A percentile compares a stretch with the other conserved stretches of the same genome.
These are phyloP conservation scores for Eretmocerus hayati DNA, from an alignment of 2,888 invertebrate species.

Conservation along the genomic window DNA sequence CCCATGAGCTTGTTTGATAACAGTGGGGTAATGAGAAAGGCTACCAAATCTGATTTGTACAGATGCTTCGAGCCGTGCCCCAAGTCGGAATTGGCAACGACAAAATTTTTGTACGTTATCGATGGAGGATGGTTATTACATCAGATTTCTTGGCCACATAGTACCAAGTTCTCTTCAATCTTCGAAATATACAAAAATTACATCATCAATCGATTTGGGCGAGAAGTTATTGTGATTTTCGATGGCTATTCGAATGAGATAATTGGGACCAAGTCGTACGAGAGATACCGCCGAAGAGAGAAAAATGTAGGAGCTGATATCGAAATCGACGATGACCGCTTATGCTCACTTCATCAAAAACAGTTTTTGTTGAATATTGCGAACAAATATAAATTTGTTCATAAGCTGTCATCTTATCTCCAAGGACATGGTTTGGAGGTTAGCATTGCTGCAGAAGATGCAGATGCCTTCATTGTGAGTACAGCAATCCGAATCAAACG, in stretches of 20 bases:
- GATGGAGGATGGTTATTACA: too few species aligned
- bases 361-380: slow-evolving; percentile 23
- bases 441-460: not conserved
- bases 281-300: slow-evolving; percentile 21
- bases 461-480: slow-evolving; percentile 17
- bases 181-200: slow-evolving; percentile 3
- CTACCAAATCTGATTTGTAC: too few species aligned
- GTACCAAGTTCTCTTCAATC: too few species aligned
- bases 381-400: slow-evolving; percentile 22
- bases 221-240: slow-evolving; percentile 21
- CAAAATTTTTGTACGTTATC: too few species aligned
- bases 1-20: too few species aligned
- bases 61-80: too few species aligned
- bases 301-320: slow-evolving; percentile 20
- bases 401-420: slow-evolving; percentile 16
- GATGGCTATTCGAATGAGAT: slow-evolving; percentile 23
- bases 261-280: slow-evolving; percentile 22
- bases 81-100: too few species aligned
- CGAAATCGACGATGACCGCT: slow-evolving; percentile 16
- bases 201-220: slow-evolving; percentile 6
- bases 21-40: too few species aligned
- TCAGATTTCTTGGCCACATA: too few species aligned
- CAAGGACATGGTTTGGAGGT: not conserved
- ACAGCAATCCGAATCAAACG: slow-evolving; percentile 12
- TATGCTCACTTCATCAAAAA: slow-evolving; percentile 20